phyloP scores from a whole-genome alignment of 2,797 vertebrate species.

The Crypturellus tataupa region DNA sequence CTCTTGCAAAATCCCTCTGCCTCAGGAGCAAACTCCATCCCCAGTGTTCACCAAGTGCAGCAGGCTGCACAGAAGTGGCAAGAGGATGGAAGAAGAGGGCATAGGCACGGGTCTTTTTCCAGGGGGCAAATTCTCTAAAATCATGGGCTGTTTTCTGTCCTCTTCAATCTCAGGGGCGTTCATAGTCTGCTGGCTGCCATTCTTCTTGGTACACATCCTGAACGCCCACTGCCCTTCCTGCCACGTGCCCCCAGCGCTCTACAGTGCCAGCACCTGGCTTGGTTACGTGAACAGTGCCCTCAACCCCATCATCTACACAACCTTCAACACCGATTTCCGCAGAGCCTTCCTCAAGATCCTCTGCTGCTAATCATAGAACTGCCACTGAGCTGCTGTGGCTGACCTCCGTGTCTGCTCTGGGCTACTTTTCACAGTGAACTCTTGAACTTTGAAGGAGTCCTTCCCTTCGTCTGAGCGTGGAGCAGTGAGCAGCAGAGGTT shows the following conservation, averaged over 20 bases:
- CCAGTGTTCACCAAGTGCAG: not conserved
- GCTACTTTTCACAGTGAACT: not conserved
- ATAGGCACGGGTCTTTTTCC: not conserved
- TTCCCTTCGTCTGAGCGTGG: not conserved
- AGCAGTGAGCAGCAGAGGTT: accelerated
- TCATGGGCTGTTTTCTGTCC: not conserved
- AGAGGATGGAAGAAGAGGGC: not conserved
- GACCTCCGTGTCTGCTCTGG: accelerated
- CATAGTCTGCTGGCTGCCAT: constrained; percentile 96
- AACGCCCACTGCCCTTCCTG: constrained; percentile 92
- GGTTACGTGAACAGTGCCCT: constrained; percentile 95
- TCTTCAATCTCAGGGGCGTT: constrained; percentile 87
- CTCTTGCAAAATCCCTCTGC: not conserved
- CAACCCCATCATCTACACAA: constrained; percentile 95
- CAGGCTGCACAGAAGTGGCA: not conserved
- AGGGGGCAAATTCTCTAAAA: not conserved
- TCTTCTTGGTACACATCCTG: constrained; percentile 95
- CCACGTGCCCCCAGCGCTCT: constrained; percentile 87
- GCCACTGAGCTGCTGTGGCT: accelerated
- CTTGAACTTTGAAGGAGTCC: not conserved
- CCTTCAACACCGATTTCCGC: constrained; percentile 94
- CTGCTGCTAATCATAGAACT: constrained; percentile 82
- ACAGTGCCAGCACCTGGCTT: constrained; percentile 94
- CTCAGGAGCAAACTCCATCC: not conserved
- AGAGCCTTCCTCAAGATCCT: constrained; percentile 96